Evolutionary conservation across 1,140 invertebrate genomes (phyloP), one percentile per base, ranked within the genome.

Genomic region (Chelonus insularis): DNA sequence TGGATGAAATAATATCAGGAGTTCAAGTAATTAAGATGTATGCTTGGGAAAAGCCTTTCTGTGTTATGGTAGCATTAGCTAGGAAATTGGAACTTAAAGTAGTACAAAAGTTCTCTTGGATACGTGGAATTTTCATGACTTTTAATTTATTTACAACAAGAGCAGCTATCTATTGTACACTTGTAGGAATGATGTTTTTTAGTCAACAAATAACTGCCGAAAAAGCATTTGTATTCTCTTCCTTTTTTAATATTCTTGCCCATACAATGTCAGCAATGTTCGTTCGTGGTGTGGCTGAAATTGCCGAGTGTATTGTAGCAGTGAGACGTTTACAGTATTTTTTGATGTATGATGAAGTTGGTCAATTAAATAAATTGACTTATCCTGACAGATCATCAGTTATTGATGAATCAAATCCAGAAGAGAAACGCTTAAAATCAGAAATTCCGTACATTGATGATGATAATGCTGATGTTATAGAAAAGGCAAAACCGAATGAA

Each of bases 21-120:
- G 82, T 87, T 0, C 85, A 87, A 68, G 88, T 95, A 1, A 91
- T 94, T 57, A 94, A 93, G 76, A 91, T 93, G 89, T 91, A 91
- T 68, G 86, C 88, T 0, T 91, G 90, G 90, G 89, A 91, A 68
- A 87, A 86, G 67, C 86, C 88, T 0, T 91, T 91, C 65, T 84
- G 85, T 18, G 81, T 83, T 12, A 65, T 90, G 1, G 81, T 90
- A 1, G 76, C 83, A n/a, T 52, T 81, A 0, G 86, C 87, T 0
- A 76, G 89, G 57, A 85, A 84, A 65, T 72, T 84, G 18, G 88
- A 91, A 76, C 69, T 89, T 1, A 80, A 79, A 51, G 83, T 87
- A 6, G 85, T 91, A 1, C 81, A 75, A 9, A 87, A 87, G 58
- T 84, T 85, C n/a, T 87, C 89, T 0, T 86, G 87, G 55, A 82